Evolutionary conservation across 2,113 vertebrate genomes (phyloP).

Genomic region (Pyxicephalus adspersus): DNA sequence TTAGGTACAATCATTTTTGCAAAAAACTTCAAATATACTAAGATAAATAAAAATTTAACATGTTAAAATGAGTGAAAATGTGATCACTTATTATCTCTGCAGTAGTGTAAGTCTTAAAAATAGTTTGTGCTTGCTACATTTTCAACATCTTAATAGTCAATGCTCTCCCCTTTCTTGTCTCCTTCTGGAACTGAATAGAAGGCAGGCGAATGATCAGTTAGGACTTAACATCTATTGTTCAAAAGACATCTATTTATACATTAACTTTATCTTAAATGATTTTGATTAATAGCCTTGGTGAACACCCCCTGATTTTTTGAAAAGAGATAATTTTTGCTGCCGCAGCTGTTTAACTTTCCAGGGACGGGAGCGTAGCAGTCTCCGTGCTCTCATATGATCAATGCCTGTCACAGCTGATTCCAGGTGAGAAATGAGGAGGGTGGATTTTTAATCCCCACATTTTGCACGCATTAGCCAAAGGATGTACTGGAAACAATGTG

Average conservation of each 20-base stretch:
- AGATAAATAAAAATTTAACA: not conserved
- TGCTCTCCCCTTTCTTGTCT: slow-evolving; percentile 48
- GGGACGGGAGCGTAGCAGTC: slow-evolving; percentile 39
- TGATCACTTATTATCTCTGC: not conserved
- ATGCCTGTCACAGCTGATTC: not conserved
- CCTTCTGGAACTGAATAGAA: slow-evolving; percentile 46
- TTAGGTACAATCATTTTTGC: too few species aligned
- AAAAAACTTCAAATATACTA: not conserved
- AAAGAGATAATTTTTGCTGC: slow-evolving; percentile 35
- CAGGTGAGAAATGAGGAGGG: slow-evolving; percentile 56
- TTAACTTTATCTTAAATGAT: slow-evolving; percentile 57
- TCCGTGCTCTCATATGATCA: slow-evolving; percentile 42
- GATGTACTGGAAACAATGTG: not conserved
- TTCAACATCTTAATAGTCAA: slow-evolving; percentile 34
- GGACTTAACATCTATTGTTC: slow-evolving; percentile 56
- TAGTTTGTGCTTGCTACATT: slow-evolving; percentile 41
- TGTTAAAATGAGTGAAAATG: slow-evolving; percentile 5
- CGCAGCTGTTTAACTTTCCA: slow-evolving; percentile 41
- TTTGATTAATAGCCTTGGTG: slow-evolving; percentile 56
- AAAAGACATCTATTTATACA: slow-evolving; percentile 57
- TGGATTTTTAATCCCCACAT: slow-evolving; percentile 4
- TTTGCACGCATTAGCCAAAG: slow-evolving; percentile 9
- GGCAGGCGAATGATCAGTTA: slow-evolving; percentile 55
- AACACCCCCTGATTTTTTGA: slow-evolving; percentile 35
- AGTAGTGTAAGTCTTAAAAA: slow-evolving; percentile 32